Evolutionary conservation across 2,888 invertebrate species (phyloP).

Genomic region (Melolontha melolontha): DNA sequence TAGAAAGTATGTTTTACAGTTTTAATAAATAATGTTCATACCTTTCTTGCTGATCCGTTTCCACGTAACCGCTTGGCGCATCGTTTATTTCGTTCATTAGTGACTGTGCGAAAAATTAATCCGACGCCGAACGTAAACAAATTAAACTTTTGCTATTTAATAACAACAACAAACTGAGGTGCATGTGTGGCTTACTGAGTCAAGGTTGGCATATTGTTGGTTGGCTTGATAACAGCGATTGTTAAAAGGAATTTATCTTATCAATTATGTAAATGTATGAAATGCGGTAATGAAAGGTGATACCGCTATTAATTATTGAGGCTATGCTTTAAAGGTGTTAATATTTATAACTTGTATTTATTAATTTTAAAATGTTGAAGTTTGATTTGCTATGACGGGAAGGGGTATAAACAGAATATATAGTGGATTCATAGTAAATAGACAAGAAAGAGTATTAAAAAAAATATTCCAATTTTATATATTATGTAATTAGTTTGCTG

Average conservation of each 20-base stretch:
- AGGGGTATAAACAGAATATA: too few species aligned
- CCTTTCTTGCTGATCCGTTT: slow-evolving; percentile 28
- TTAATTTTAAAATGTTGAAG: too few species aligned
- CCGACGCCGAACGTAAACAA: slow-evolving; percentile 30
- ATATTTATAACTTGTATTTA: too few species aligned
- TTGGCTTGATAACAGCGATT: slow-evolving; percentile 16
- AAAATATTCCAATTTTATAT: too few species aligned
- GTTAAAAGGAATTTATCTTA: slow-evolving; percentile 23
- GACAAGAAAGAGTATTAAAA: too few species aligned
- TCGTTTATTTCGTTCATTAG: slow-evolving; percentile 33
- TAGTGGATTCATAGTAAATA: too few species aligned
- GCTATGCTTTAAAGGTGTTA: too few species aligned
- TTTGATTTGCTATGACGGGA: too few species aligned
- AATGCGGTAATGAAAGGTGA: neutral
- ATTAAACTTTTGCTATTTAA: slow-evolving; percentile 22
- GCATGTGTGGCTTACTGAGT: slow-evolving; percentile 19
- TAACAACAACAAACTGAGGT: slow-evolving; percentile 39
- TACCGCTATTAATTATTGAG: neutral
- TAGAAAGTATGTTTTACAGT: neutral
- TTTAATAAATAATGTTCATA: slow-evolving; percentile 9
- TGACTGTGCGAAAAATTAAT: slow-evolving; percentile 17
- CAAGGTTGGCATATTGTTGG: slow-evolving; percentile 27
- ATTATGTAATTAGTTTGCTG: too few species aligned
- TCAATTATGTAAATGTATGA: slow-evolving; percentile 21
- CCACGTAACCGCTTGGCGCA: slow-evolving; percentile 18